Conservation (phyloP, 2,797 vertebrate species). For the Amphiprion clarkii region DNA sequence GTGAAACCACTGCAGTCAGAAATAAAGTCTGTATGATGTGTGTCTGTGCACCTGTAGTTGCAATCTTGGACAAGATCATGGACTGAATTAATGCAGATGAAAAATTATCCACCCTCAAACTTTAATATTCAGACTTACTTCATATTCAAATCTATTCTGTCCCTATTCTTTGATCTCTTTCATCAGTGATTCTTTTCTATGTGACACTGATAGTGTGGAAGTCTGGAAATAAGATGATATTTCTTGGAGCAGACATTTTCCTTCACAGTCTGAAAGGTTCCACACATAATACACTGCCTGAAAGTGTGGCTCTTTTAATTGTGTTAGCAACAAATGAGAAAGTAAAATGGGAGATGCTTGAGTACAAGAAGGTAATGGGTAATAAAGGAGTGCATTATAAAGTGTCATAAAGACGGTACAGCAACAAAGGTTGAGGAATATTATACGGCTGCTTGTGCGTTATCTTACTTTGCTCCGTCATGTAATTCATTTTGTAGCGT, state of each 20-base stretch:
- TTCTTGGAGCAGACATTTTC: slow-evolving; percentile 13
- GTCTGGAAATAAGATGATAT: slow-evolving; percentile 31
- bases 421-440: neutral
- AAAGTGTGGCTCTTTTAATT: slow-evolving; percentile 4
- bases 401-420: slow-evolving; percentile 9
- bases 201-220: slow-evolving; percentile 9
- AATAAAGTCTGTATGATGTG: neutral
- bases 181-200: slow-evolving; percentile 29
- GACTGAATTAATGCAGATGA: slow-evolving; percentile 34
- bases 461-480: slow-evolving; percentile 48
- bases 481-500: slow-evolving; percentile 22
- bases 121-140: slow-evolving; percentile 48
- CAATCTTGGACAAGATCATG: slow-evolving; percentile 16
- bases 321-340: neutral
- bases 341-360: slow-evolving; percentile 3
- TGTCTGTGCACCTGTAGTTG: slow-evolving; percentile 15
- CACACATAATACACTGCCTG: neutral
- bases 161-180: slow-evolving; percentile 48
- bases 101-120: slow-evolving; percentile 24
- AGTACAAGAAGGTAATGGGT: neutral
- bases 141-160: slow-evolving; percentile 45
- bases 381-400: slow-evolving; percentile 13
- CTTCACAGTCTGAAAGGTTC: neutral
- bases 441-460: slow-evolving; percentile 2
- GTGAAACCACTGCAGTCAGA: accelerated